Base-by-base conservation (phyloP, 1,140 invertebrate species). In the Euwallacea fornicatus region DNA sequence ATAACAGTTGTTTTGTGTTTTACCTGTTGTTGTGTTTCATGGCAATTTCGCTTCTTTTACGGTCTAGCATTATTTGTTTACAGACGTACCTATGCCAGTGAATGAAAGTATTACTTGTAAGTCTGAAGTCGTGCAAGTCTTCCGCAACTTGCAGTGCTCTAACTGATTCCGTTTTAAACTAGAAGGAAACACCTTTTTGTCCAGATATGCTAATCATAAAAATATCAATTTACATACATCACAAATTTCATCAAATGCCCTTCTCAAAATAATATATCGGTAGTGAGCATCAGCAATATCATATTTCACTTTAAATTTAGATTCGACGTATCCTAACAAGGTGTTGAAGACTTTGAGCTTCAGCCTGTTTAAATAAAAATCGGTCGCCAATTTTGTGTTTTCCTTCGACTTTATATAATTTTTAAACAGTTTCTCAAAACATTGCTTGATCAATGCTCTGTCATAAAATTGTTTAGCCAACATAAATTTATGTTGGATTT, bases 401-500 rank as follows among this genome's bases (percentile, higher is more conserved):
- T 80, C 83, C 83, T 84, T 84, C 85, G 44, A 81, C 72, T n/a
- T n/a, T 78, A 76, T 73, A 84, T 85, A 60, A 83, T 83, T 74
- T 10, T 81, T 74, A 41, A 86, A 73, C 8, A 88, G 69, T 7
- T 78, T 81, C 75, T 82, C 84, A 33, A 88, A 86, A 41, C 78
- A 81, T 59, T 81, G 78, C 71, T 83, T 84, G 46, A 84, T 76
- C 44, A 89, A 76, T 72, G 82, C 79, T 60, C 81, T 84, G 66
- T 86, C 85, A 73, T 85, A 84, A 78, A 88, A 87, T 72, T 86
- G 81, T 64, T 85, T 80, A 0, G 87, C 86, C 82, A 85, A 87
- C 11, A 83, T 62, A 78, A 82, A 56, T 77, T 85, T 82, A 80
- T 83, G 78, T 76, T 85, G 79, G 76, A 82, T 81, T 78, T 84